Evolutionary conservation across 2,888 invertebrate genomes (phyloP), one percentile per base, ranked within the genome.

Genomic region (Trypoxylon attenuatum): DNA sequence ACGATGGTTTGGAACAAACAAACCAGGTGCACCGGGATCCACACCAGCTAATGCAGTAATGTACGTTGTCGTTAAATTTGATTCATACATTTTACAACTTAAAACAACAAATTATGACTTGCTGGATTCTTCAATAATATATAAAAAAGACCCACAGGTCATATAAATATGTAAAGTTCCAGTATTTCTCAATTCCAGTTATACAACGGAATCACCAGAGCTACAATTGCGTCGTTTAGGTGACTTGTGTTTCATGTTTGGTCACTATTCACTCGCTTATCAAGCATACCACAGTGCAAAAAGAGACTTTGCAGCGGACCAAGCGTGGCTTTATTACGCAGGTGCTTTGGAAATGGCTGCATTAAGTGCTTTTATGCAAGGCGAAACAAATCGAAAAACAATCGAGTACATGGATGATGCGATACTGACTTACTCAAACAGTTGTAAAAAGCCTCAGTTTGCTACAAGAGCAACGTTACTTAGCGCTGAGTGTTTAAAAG

Each of bases 321-420:
- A 97, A 74, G 99, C 99, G 0, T 98, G 98, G 98, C 90, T 98
- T 22, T 96, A 98, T 86, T 98, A 95, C 87, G 98, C 99, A 0
- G 97, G 98, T 6, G 97, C 99, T 3, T 88, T 98, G 47, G 98
- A 97, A 89, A 98, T 98, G 98, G 97, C 98, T 4, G 95, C 96
- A 8, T 87, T 98, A 22, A 93, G 97, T 55, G 94, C 96, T 0
- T 97, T 96, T 82, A 95, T 97, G 94, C 91, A 93, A 55, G 93
- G 93, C 23, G 94, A 94, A 70, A 90, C 92, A 3, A 92, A 91
- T 67, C 89, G 92, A 42, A 95, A 95, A 87, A 94, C 94, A 0
- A 92, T 92, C 71, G 94, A 94, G 70, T 98, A 99, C 82, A 95
- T 99, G 92, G 98, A 98, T 82, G 96, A 96, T 83, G 96, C 98